Evolutionary conservation across 2,113 vertebrate genomes (phyloP), one percentile per base, ranked within the genome.

Genomic region (Bungarus multicinctus): DNA sequence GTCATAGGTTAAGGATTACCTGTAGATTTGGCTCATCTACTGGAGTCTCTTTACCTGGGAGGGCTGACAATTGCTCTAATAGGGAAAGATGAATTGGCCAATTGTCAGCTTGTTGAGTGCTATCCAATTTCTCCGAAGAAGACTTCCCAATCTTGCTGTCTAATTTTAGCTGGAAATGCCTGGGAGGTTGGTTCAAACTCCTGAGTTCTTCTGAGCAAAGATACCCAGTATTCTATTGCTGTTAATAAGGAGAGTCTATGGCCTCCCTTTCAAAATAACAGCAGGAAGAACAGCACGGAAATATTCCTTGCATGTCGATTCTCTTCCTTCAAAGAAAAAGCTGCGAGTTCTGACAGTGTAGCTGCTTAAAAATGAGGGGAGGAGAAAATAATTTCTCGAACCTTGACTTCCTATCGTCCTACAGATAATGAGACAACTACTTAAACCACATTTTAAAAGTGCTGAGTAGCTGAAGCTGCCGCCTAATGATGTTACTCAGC

Each of bases 341-440:
- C 93, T 89, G 90, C 58, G 94, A 96, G 94, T 94, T 94, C 94
- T 85, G 94, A 94, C 92, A 96, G 93, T 90, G 94, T 96, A 92
- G 95, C 94, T 94, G 92, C 90, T 93, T 93, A 94, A 95, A 95
- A 97, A 97, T 90, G 8, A 9, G 87, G 55, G 18, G 74, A 47
- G 92, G 74, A 81, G 20, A 30, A 89, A 95, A 96, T 90, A 96
- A 95, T 92, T 97, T 96, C 96, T 96, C 97, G 96, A 97, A 98
- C 97, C 95, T 97, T 98, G 97, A 98, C 97, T 97, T 96, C 95
- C 95, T 94, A 90, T 97, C 97, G 97, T 97, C 96, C 96, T 96
- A 95, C 95, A 96, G 97, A 98, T 98, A 98, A 98, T 98, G 98
- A 98, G 98, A 97, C 97, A 98, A 97, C 97, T 98, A 96, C 97